Base-by-base conservation (phyloP, 2,113 vertebrate species). In the Sinocyclocheilus anshuiensis region DNA sequence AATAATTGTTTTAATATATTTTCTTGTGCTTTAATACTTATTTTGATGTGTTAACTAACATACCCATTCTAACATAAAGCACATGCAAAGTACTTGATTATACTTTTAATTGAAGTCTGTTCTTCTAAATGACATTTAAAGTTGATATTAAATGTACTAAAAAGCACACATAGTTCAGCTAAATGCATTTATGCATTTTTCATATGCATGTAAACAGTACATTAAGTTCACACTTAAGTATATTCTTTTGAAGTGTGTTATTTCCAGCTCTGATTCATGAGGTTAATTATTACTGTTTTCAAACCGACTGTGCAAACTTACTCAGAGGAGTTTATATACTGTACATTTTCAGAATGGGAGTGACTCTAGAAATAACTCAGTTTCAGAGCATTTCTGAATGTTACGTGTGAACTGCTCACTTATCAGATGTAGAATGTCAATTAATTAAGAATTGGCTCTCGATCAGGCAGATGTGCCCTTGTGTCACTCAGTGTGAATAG, bases 401-500 rank as follows among this genome's bases (percentile, higher is more conserved):
- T 11, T 1, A 75, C 24, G 72, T 75, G 72, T 24, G 22, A 75
- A 48, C 72, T 45, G 39, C 2, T 48, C 12, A 50, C 13, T 15
- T 24, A 48, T 48, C n/a, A 50, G n/a, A 13, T 48, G 42, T 57
- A 78, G 9, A 78, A 55, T 24, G 26, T 61, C 26, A 61, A 61
- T 57, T 74, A 69, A 53, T 71, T 57, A 20, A 79, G 0, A 75
- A 42, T 18, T 39, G 59, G 48, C 33, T 69, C 63, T 82, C 55
- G 3, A 22, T 82, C 61, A 67, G 63, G 6, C 63, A 69, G 61
- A 82, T 69, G 59, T 82, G 39, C 13, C 63, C 61, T 33, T 12
- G n/a, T 57, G 81, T 24, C 67, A 83, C 65, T 55, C 65, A 50
- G 48, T 22, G 6, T 20, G 55, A 71, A 29, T 11, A 83, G 81